Evolutionary conservation across 2,113 vertebrate genomes (phyloP).

Genomic region (Neogale vison): DNA sequence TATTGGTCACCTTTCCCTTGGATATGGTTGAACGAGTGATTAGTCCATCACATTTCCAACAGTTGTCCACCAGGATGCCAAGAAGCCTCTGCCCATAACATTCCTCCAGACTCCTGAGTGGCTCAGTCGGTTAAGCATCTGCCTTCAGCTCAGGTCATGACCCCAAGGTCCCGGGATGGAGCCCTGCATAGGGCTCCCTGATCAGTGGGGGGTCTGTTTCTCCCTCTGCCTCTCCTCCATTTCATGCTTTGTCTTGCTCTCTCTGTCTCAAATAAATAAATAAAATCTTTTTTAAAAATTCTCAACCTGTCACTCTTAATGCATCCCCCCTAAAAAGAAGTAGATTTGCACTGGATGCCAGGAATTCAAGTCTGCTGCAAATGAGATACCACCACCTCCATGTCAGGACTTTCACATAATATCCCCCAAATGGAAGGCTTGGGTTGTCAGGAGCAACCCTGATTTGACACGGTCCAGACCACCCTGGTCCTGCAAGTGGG

Average conservation of each 20-base stretch:
- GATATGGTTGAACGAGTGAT: not conserved
- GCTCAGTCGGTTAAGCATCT: too few relatives aligned
- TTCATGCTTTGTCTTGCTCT: too few relatives aligned
- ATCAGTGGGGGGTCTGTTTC: too few relatives aligned
- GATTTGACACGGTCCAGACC: not conserved
- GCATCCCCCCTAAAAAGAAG: not conserved
- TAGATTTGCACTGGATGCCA: not conserved
- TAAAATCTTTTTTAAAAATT: not conserved
- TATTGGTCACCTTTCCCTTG: not conserved
- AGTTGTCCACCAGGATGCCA: not conserved
- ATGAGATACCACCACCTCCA: not conserved
- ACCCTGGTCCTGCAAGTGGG: not conserved
- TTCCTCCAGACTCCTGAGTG: too few relatives aligned
- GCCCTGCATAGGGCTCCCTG: too few relatives aligned
- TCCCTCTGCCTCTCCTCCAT: too few relatives aligned
- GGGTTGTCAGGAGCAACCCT: not conserved
- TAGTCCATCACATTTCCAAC: not conserved
- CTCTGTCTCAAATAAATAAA: too few relatives aligned
- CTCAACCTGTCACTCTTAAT: not conserved
- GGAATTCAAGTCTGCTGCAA: not conserved
- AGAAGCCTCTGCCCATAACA: not conserved
- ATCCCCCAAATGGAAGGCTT: not conserved
- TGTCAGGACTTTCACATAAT: not conserved
- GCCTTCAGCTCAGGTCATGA: too few relatives aligned
- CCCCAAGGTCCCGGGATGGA: too few relatives aligned